Evolutionary conservation across 2,888 invertebrate genomes (phyloP).

Genomic region (Pogonocherus hispidulus): DNA sequence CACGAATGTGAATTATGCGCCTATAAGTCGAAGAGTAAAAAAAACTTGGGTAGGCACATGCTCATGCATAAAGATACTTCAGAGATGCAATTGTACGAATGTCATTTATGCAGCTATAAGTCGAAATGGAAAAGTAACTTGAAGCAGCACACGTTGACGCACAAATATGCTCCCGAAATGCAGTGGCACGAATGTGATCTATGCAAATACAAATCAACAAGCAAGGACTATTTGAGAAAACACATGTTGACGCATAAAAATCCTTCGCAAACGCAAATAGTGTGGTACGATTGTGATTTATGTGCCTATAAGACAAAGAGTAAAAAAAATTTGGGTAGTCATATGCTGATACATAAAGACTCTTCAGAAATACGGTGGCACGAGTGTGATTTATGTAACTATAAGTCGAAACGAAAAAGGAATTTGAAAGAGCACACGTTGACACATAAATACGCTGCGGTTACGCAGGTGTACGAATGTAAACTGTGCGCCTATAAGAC

Average conservation of each 20-base stretch:
- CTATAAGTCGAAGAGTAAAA: too few relatives aligned
- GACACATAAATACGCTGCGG: not conserved
- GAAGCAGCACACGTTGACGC: too few relatives aligned
- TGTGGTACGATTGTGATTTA: not conserved
- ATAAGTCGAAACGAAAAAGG: too few relatives aligned
- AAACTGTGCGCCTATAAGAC: not conserved
- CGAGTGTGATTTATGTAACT: too few relatives aligned
- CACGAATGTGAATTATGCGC: too few relatives aligned
- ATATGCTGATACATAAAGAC: not conserved
- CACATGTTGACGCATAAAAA: not conserved
- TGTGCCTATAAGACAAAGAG: not conserved
- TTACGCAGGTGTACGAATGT: not conserved
- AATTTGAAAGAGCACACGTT: too few relatives aligned
- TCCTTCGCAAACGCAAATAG: not conserved
- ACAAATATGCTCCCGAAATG: not conserved
- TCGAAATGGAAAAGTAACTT: too few relatives aligned
- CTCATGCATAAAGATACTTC: too few relatives aligned
- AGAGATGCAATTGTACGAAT: too few relatives aligned
- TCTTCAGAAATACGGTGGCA: too few relatives aligned
- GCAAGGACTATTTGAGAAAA: not conserved
- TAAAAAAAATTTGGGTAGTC: not conserved
- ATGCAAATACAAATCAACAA: not conserved
- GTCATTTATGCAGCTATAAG: too few relatives aligned
- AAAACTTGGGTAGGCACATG: too few relatives aligned
- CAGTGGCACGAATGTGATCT: not conserved